Base-by-base conservation (phyloP, 2,113 vertebrate genomes). In the Aythya baeri region DNA sequence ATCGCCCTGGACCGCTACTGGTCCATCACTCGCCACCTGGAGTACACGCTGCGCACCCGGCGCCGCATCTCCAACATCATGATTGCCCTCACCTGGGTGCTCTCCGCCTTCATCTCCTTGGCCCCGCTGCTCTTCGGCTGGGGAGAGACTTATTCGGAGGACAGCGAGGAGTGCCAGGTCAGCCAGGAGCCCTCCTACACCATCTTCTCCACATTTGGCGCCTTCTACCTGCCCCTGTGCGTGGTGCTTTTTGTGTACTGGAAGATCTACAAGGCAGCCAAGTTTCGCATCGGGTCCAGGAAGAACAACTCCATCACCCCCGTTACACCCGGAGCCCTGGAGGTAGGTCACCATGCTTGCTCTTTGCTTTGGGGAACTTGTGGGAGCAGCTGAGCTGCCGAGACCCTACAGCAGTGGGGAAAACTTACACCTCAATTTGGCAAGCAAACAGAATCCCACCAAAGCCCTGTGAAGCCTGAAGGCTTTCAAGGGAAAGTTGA, bases 241-340 rank as follows among this genome's bases (percentile, higher is more conserved):
- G 99, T 99, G 77, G 99, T 99, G 86, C 98, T 99, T 4, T 99
- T 99, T 58, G 99, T 99, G n/a, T 99, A 99, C 93, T 99, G 99
- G 99, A 99, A 99, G 98, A 99, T 99, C 97, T 99, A 99, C 98
- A 99, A 98, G 97, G 99, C 99, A 0, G 99, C 99, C 91, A 99
- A 98, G 96, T 98, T 99, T 90, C 98, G 99, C 31, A 98, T 99
- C 11, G 99, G 99, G 6, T 98, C 98, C 65, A 97, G 97, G 61
- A 99, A 99, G 97, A 98, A 91, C 89, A 99, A 99, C 93, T 99
- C 98, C 86, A 98, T 99, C 97, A 99, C 98, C 1, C 99, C 99
- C 4, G 93, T 98, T 91, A 34, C 94, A 8, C 98, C 98, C 7
- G 98, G 98, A 93, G 98, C 98, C 25, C 97, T 97, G 55, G 95